Base-by-base conservation (phyloP, 2,113 vertebrate genomes). In the Pluvialis apricaria region DNA sequence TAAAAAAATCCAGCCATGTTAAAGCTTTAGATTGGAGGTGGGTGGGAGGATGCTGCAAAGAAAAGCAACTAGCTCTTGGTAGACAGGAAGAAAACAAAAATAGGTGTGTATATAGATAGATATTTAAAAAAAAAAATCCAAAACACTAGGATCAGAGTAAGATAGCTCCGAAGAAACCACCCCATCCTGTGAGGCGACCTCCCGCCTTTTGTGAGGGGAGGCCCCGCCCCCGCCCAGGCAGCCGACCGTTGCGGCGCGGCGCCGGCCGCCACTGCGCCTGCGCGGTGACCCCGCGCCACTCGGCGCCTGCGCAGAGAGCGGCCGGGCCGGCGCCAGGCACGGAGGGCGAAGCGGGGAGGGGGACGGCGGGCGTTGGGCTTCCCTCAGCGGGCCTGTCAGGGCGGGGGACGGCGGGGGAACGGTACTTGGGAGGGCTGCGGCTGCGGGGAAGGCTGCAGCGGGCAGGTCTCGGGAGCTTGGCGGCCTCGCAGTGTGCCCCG, bases 101-200 rank as follows among this genome's bases (percentile, higher is more conserved):
- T 28, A 58, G 44, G 11, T 29, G 13, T 18, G 3, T 11, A 2
- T 34, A 2, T 32, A 4, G 12, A 2, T 32, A 4, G 12, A 21
- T 18, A 9, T 25, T 25, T 45, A 45, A 19, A 44, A 45, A 9
- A 13, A 24, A 7, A 25, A 51, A 24, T 22, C 20, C 47, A 11
- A 13, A 51, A 13, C 22, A 12, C 49, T 51, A 25, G 6, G 22
- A 51, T 24, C 12, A 13, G 12, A 12, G 49, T 25, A 51, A 25
- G 3, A 51, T 6, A 51, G 9, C 52, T 25, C 44, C 7, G 20
- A 10, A 7, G 7, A 24, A 3, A 0, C 20, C 26, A 2, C 26
- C 19, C 57, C 32, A 12, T 13, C 57, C 57, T 21, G 12, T 34
- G 57, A 12, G 57, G 57, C 32, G 19, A 14, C 13, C 20, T 58